Percentiles rank a stretch among this genome's conserved stretches.
Conservation (phyloP, 2,797 vertebrate species). For the Ptychadena robeensis region DNA sequence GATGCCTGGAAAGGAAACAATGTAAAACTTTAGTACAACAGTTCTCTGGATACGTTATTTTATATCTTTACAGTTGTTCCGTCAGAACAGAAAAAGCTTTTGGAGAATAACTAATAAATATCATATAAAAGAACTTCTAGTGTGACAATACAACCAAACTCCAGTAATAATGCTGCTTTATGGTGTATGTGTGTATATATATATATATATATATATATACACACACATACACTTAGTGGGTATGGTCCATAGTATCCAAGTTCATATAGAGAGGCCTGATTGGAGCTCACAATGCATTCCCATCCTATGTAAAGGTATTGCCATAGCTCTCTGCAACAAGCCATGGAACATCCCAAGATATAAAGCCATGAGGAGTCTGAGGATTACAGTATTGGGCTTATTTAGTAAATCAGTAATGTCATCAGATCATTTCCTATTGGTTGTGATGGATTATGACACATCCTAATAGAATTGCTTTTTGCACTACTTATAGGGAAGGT, state of each 20-base stretch:
- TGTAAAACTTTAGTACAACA: background rate
- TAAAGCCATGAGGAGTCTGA: background rate
- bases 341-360: background rate
- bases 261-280: too few relatives aligned
- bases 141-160: too few relatives aligned
- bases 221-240: background rate
- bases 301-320: too few relatives aligned
- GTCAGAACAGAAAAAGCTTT: too few relatives aligned
- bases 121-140: too few relatives aligned
- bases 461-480: background rate
- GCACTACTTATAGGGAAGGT: background rate
- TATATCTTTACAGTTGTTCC: too few relatives aligned
- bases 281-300: too few relatives aligned
- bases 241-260: background rate
- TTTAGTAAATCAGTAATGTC: background rate
- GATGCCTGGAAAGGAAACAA: background rate
- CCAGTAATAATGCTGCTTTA: too few relatives aligned
- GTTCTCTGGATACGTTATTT: too few relatives aligned
- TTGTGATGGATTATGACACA: background rate
- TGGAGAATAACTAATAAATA: too few relatives aligned
- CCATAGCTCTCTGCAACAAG: background rate
- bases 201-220: too few relatives aligned
- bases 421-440: background rate
- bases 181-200: too few relatives aligned
- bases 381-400: background rate